A percentile compares a stretch with the other conserved stretches of the same genome.
These are phyloP conservation scores for Capromys pilorides DNA, from an alignment of 2,797 vertebrate species.

Conservation along the genomic window DNA sequence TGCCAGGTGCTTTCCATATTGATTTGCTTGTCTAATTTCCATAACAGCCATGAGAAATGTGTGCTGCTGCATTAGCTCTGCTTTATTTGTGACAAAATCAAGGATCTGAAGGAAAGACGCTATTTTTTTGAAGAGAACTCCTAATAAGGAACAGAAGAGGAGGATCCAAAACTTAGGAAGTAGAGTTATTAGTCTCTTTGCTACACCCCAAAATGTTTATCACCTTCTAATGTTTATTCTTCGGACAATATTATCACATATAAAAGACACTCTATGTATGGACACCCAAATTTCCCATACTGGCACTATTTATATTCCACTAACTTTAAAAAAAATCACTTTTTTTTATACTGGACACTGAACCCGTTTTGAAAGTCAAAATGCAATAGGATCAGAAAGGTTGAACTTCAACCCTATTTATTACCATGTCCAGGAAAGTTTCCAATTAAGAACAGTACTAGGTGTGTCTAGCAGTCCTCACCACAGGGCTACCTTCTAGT, in stretches of 20 bases:
- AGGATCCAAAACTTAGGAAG: background rate
- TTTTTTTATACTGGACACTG: background rate
- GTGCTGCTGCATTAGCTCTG: constrained; percentile 6
- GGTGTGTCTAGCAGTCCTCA: background rate
- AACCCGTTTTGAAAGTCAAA: background rate
- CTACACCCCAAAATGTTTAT: background rate
- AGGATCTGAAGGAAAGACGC: background rate
- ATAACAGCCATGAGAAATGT: constrained; percentile 38
- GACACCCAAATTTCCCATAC: background rate
- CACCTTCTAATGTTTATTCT: background rate
- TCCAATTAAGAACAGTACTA: background rate
- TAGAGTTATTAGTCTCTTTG: background rate
- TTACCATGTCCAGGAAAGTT: background rate
- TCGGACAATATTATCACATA: background rate
- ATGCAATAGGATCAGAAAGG: background rate
- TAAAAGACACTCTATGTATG: background rate
- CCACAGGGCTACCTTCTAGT: background rate
- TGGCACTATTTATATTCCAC: background rate
- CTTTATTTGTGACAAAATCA: constrained; percentile 25
- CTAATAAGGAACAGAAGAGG: background rate
- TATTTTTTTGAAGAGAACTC: constrained; percentile 28
- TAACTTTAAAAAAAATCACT: background rate
- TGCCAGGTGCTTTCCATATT: constrained; percentile 54
- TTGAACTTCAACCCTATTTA: background rate
- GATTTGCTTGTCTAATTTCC: constrained; percentile 59